These are phyloP conservation scores for Azemiops feae DNA, from an alignment of 2,113 vertebrate species.

Conservation along the genomic window DNA sequence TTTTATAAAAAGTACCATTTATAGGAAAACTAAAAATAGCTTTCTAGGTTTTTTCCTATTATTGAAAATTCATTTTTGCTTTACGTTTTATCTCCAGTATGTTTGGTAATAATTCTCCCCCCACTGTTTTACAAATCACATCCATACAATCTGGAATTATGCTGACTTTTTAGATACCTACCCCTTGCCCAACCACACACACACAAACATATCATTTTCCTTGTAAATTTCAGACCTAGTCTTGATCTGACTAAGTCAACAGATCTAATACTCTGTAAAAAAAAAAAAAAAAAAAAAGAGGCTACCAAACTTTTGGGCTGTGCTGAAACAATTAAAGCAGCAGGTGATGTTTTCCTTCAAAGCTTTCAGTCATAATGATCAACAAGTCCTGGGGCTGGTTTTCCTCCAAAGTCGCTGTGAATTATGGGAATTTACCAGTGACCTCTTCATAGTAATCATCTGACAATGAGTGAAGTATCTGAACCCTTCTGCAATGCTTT, in stretches of 20 bases:
- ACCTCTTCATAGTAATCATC: constrained; percentile 58
- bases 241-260: constrained; percentile 49
- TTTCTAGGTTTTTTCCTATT: background rate
- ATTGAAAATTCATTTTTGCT: background rate
- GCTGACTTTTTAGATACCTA: constrained; percentile 13
- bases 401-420: constrained; percentile 44
- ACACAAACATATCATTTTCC: constrained; percentile 23
- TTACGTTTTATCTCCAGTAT: background rate
- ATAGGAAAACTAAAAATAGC: background rate
- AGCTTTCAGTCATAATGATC: constrained; percentile 56
- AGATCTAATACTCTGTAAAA: constrained; percentile 33
- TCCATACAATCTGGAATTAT: constrained; percentile 38
- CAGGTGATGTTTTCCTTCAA: constrained; percentile 65
- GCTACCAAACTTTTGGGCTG: constrained; percentile 53
- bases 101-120: constrained; percentile 32
- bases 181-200: constrained; percentile 26
- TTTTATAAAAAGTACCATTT: background rate
- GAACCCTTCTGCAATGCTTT: background rate
- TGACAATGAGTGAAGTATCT: constrained; percentile 55
- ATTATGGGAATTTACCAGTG: constrained; percentile 53
- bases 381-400: constrained; percentile 42
- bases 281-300: background rate
- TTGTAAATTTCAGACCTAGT: constrained; percentile 21
- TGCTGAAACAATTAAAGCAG: constrained; percentile 52
- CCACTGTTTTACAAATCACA: constrained; percentile 45